Base-by-base conservation (phyloP, 2,113 vertebrate species). In the Phrynosoma platyrhinos region DNA sequence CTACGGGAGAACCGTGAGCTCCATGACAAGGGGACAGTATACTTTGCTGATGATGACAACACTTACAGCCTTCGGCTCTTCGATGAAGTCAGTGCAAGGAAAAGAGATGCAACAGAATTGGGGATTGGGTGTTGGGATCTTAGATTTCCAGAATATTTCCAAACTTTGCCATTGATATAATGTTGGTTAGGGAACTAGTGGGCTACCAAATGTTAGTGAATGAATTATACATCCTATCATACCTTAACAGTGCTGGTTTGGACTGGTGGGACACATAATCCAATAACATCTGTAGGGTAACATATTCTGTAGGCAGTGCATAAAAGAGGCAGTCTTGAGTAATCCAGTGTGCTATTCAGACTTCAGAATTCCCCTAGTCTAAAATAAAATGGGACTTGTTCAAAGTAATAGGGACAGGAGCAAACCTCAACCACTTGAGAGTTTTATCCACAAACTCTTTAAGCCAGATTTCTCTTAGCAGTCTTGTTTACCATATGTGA, bases 21-120 rank as follows among this genome's bases (percentile, higher is more conserved):
- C 1, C 88, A 89, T 8, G 96, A 98, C 40, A 94, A 95, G 79
- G 98, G 97, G 4, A 95, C 98, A 0, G 98, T 98, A 66, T 98
- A 98, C 92, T 98, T 98, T 88, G 98, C 98, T 0, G 98, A 98
- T 1, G 98, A 98, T 71, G 98, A 98, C 95, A 98, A 98, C 94
- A 98, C 98, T 0, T 98, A 98, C 92, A 98, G 98, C 92, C 94
- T 98, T 91, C 96, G 97, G 82, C 96, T 98, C 91, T 98, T 98
- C 91, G 98, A 98, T 66, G 98, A 98, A 97, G 98, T 98, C 90
- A 94, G 87, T 25, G 10, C 16, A 0, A 4, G 10, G 25, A 1
- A 27, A 30, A n/a, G 68, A 27, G 3, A 32, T 2, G 36, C 20
- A 8, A 1, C 52, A 55, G 42, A 62, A 14, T 14, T 25, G 40